Conservation (phyloP, 2,888 invertebrate species). For the Iphiclides podalirius region DNA sequence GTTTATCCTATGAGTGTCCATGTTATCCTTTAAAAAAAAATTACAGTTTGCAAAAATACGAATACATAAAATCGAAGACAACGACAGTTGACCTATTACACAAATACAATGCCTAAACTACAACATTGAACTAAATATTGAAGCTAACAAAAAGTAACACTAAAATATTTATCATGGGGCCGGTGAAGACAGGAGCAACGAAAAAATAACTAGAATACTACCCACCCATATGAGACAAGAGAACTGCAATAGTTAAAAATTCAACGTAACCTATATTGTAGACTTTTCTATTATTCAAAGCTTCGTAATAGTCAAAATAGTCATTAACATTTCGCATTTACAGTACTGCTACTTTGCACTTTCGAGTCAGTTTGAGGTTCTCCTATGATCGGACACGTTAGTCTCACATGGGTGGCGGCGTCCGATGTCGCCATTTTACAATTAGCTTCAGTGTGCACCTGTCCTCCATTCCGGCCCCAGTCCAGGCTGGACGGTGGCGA, state of each 20-base stretch:
- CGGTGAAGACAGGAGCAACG: conserved; percentile 72
- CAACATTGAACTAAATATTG: conserved; percentile 27
- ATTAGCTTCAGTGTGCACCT: conserved; percentile 56
- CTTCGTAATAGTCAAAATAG: too few species aligned
- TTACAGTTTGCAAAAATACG: not conserved
- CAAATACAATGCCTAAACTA: conserved; percentile 16
- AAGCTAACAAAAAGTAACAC: conserved; percentile 39
- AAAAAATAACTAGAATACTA: conserved; percentile 47
- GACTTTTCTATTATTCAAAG: too few species aligned
- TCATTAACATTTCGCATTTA: too few species aligned
- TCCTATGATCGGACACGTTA: too few species aligned
- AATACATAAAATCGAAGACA: not conserved
- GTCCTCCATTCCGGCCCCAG: conserved; percentile 78
- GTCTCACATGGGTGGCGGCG: conserved; percentile 33
- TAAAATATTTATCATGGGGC: conserved; percentile 53
- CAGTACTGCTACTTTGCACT: too few species aligned
- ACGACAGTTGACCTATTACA: conserved; percentile 10
- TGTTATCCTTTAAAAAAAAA: conserved; percentile 82
- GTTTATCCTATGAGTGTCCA: conserved; percentile 83
- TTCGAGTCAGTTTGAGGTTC: too few species aligned
- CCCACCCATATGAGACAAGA: conserved; percentile 37
- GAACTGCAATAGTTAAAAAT: not conserved
- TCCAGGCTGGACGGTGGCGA: conserved; percentile 92
- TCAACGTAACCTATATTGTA: too few species aligned
- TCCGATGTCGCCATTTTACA: conserved; percentile 22